Base-by-base conservation (phyloP, 2,797 vertebrate genomes). In the Callimico goeldii region DNA sequence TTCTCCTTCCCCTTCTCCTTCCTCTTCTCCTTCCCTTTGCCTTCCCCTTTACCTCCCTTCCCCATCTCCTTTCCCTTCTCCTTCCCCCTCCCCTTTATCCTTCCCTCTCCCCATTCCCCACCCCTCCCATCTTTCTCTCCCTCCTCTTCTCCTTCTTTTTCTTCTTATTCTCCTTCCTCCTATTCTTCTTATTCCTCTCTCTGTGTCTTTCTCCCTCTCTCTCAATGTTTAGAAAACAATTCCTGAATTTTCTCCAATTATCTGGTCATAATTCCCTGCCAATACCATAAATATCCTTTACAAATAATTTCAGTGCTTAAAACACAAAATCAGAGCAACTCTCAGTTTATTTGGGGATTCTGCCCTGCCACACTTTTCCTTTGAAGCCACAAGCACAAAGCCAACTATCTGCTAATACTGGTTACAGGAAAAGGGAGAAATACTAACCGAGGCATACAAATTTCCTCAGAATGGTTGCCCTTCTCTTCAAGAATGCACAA, bases 401-500 rank as follows among this genome's bases (percentile, higher is more conserved):
- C 4, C 61, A 90, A 28, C 19, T 82, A 84, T 39, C 73, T 28
- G 48, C 82, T 80, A 39, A 67, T 7, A 4, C 1, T 1, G 3
- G 67, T 52, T 24, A 88, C 76, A 89, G 46, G 41, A 76, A 36
- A 91, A 80, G 52, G 57, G 15, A 43, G 30, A 85, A 82, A 57
- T 77, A 30, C 5, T 64, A 61, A n/a, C 36, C 7, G 48, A 48
- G 19, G 12, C 43, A 52, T 4, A 15, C 7, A 19, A 13, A 4
- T 76, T 48, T 85, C 22, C 11, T 85, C 19, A 33, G 13, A 58
- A 39, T 50, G 4, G 30, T 15, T 77, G 26, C 1, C 22, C 12
- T 89, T 88, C 39, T 95, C 41, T 76, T 93, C 30, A 64, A 86
- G 61, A 82, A 97, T 77, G 30, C 52, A 72, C 20, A 70, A 22